A percentile compares a stretch with the other conserved stretches of the same genome.
Evolutionary conservation across 2,888 invertebrate genomes (phyloP).

Genomic region (Drosophila bunnanda): DNA sequence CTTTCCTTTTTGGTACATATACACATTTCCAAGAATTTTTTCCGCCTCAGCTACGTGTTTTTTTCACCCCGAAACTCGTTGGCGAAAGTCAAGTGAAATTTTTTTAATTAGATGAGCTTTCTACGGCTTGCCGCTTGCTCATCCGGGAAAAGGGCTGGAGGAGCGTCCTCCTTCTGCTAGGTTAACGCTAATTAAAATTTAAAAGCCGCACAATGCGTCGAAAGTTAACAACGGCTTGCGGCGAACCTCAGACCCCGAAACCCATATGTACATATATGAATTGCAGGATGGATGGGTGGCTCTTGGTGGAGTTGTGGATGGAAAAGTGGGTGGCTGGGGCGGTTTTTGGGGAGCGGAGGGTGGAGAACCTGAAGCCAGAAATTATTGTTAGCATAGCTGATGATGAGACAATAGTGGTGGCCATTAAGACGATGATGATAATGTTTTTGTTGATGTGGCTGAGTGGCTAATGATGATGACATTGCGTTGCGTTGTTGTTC

Average conservation of each 20-base stretch:
- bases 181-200: constrained; percentile 79
- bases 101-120: constrained; percentile 71
- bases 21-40: constrained; percentile 7
- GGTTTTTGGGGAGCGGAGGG: constrained; percentile 3
- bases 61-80: constrained; percentile 30
- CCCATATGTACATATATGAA: constrained; percentile 39
- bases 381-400: constrained; percentile 77
- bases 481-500: constrained; percentile 32
- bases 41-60: neutral
- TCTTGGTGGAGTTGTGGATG: constrained; percentile 5
- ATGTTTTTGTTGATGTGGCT: constrained; percentile 36
- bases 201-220: constrained; percentile 79
- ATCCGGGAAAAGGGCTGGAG: neutral
- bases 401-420: constrained; percentile 54
- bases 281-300: constrained; percentile 34
- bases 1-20: neutral
- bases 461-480: constrained; percentile 47
- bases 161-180: constrained; percentile 44
- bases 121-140: constrained; percentile 48
- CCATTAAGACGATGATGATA: constrained; percentile 33
- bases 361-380: constrained; percentile 55
- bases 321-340: constrained; percentile 1
- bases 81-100: constrained; percentile 53
- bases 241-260: constrained; percentile 26
- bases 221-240: constrained; percentile 71